Conservation (phyloP, 2,113 vertebrate species). For the Pteropus alecto region DNA sequence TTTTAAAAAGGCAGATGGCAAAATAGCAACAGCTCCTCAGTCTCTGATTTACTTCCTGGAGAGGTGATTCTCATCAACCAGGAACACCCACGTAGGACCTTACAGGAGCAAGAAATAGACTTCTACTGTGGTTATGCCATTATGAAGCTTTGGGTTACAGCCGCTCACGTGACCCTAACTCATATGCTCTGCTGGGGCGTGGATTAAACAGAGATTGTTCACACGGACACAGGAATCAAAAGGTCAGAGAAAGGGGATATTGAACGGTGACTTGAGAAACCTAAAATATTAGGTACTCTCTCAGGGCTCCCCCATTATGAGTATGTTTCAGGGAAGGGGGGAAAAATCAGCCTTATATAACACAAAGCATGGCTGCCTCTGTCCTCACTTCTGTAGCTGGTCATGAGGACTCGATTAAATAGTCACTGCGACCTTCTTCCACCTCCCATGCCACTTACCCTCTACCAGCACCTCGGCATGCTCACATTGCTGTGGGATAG, state of each 20-base stretch:
- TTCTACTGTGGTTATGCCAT: not conserved
- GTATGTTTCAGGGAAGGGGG: not conserved
- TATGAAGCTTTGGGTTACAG: not conserved
- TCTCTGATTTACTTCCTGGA: not conserved
- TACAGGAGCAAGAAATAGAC: not conserved
- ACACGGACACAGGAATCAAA: not conserved
- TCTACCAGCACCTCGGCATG: not conserved
- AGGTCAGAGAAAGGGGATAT: not conserved
- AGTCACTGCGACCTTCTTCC: not conserved
- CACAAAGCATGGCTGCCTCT: not conserved
- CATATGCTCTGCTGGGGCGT: not conserved
- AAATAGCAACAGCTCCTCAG: not conserved
- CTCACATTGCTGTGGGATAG: not conserved
- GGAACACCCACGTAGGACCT: not conserved
- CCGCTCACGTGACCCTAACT: not conserved
- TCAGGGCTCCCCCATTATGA: not conserved
- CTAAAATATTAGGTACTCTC: not conserved
- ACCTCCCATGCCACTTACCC: not conserved
- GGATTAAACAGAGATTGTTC: not conserved
- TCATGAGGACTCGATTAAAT: not conserved
- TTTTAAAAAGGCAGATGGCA: not conserved
- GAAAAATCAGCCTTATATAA: not conserved
- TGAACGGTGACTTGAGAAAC: not conserved
- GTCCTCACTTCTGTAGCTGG: not conserved
- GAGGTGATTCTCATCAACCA: not conserved